Evolutionary conservation across 2,113 vertebrate species (phyloP).

Genomic region (Eptesicus fuscus): DNA sequence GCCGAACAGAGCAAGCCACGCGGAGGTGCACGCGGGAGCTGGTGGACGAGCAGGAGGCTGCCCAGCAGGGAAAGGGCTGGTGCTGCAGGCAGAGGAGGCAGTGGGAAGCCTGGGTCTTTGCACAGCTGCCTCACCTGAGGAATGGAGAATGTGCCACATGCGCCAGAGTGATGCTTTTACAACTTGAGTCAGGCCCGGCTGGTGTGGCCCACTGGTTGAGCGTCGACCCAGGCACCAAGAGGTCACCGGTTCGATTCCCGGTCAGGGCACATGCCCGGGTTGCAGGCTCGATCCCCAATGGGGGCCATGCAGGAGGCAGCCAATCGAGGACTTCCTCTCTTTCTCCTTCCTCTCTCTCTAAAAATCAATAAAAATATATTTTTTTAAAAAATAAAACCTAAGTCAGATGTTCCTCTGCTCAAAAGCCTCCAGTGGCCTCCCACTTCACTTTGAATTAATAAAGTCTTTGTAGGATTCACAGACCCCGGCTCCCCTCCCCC

Average conservation of each 20-base stretch:
- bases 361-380: too few relatives aligned
- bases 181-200: neutral
- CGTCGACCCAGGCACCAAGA: too few relatives aligned
- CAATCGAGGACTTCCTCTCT: too few relatives aligned
- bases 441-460: neutral
- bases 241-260: too few relatives aligned
- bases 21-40: neutral
- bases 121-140: too few relatives aligned
- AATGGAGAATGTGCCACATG: accelerated
- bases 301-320: too few relatives aligned
- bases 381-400: too few relatives aligned
- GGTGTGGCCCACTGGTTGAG: too few relatives aligned
- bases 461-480: neutral
- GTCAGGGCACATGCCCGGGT: too few relatives aligned
- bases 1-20: neutral
- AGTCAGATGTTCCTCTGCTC: neutral
- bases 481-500: neutral
- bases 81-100: neutral
- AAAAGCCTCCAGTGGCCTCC: neutral
- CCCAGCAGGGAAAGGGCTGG: neutral
- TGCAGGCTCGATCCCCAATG: too few relatives aligned
- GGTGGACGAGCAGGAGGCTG: neutral
- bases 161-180: neutral
- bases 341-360: too few relatives aligned
- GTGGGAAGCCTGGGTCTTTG: neutral